Conservation (phyloP, 2,888 invertebrate species). For the Rhagonycha fulva region DNA sequence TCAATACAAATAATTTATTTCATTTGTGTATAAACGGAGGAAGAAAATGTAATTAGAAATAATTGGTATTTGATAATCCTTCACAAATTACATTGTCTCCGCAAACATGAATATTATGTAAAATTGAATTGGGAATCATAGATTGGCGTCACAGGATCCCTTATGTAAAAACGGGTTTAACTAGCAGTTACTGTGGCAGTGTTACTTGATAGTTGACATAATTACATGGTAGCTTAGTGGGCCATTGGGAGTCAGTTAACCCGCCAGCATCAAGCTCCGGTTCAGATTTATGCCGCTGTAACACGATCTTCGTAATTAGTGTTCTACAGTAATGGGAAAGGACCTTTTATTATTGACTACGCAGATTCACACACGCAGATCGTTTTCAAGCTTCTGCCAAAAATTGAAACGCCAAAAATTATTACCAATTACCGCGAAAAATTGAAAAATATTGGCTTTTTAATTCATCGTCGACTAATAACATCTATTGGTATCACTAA, state of each 20-base stretch:
- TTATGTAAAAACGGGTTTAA: slow-evolving; percentile 8
- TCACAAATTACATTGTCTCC: background rate
- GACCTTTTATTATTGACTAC: slow-evolving; percentile 8
- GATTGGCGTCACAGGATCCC: background rate
- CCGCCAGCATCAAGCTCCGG: slow-evolving; percentile 46
- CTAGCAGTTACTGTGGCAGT: slow-evolving; percentile 36
- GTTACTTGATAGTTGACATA: slow-evolving; percentile 55
- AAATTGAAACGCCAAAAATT: background rate
- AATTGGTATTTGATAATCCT: background rate
- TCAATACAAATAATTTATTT: background rate
- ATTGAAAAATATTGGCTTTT: slow-evolving; percentile 7
- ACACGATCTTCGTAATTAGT: slow-evolving; percentile 46
- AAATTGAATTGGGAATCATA: background rate
- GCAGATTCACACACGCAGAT: background rate
- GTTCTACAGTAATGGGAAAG: slow-evolving; percentile 35
- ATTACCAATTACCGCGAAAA: background rate
- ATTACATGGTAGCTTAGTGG: slow-evolving; percentile 52
- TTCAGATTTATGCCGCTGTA: slow-evolving; percentile 53
- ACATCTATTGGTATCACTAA: slow-evolving; percentile 31
- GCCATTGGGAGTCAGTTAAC: slow-evolving; percentile 57
- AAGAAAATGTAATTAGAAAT: background rate
- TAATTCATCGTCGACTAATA: slow-evolving; percentile 32
- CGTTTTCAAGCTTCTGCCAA: background rate
- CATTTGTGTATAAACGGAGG: background rate
- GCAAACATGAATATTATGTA: background rate